These are phyloP conservation scores for Melanotaenia trifasciata DNA, from an alignment of 2,797 vertebrate genomes.

Conservation along the genomic window DNA sequence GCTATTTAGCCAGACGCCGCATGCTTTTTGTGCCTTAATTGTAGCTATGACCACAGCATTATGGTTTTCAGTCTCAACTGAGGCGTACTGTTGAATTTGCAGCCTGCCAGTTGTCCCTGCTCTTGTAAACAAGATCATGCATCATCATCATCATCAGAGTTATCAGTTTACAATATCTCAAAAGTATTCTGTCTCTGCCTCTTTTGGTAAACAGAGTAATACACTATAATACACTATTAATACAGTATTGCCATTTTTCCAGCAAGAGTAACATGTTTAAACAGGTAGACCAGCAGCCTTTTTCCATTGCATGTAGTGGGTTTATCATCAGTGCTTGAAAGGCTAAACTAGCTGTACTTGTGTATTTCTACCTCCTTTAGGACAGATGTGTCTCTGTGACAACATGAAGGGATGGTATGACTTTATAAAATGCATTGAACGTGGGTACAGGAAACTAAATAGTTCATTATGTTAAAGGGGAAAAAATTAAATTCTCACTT, in stretches of 20 bases:
- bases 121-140: background rate
- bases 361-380: background rate
- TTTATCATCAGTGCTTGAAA: background rate
- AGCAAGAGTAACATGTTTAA: no score
- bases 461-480: background rate
- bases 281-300: no score
- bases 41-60: background rate
- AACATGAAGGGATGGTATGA: background rate
- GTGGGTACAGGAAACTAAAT: background rate
- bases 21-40: background rate
- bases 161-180: constrained; percentile 5
- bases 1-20: background rate
- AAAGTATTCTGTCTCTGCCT: background rate
- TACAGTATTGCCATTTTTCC: no score
- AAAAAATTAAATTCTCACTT: background rate
- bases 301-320: no score
- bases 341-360: background rate
- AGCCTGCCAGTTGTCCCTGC: constrained; percentile 1
- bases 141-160: background rate
- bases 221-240: background rate
- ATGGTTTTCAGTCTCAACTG: background rate
- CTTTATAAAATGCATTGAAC: background rate
- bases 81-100: background rate
- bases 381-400: background rate
- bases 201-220: no score